Base-by-base conservation (phyloP, 2,888 invertebrate genomes). In the Pseudeuparius sepicola region DNA sequence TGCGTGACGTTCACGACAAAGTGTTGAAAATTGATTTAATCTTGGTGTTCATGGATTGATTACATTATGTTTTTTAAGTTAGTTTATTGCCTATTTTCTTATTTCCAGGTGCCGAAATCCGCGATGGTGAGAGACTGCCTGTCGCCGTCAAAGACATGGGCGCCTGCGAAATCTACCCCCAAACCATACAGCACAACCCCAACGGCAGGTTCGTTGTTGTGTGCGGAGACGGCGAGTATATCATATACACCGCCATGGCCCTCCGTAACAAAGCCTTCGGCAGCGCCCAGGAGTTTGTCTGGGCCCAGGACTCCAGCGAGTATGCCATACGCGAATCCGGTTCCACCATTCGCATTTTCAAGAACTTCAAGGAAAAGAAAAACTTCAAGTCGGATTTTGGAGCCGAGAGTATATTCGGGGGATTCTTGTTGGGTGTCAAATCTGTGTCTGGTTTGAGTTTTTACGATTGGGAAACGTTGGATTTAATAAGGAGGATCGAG, bases 181-280 rank as follows among this genome's bases (percentile, higher is more conserved):
- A 99, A 59, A 94, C 90, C 0, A 89, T 98, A 43, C 86, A 88
- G 15, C 98, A 98, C 62, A 98, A 97, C 65, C 94, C 97, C 0
- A 98, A 99, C 61, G 98, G 98, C 10, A 78, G 78, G 48, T 81
- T 81, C 64, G 80, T 88, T 3, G 97, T 96, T 1, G 97, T 97
- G 2, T 98, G 98, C 56, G 98, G 98, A 2, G 98, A 99, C 62
- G 98, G 98, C 9, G 98, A 99, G 61, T 99, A 96, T 62, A 98
- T 99, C 30, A 97, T 99, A 51, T 98, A 99, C 67, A 99, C 98
- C 0, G 93, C 98, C 0, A 96, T 98, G 94, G 97, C 97, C 0
- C 67, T 99, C 43, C 71, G 98, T 33, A 99, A 99, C 63, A 99
- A 99, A 60, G 94, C 94, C 2, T 99, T 97, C 58, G 98, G 98